A percentile compares a stretch with the other conserved stretches of the same genome.
phyloP scores from a whole-genome alignment of 2,113 vertebrate species.

The Antennarius striatus region DNA sequence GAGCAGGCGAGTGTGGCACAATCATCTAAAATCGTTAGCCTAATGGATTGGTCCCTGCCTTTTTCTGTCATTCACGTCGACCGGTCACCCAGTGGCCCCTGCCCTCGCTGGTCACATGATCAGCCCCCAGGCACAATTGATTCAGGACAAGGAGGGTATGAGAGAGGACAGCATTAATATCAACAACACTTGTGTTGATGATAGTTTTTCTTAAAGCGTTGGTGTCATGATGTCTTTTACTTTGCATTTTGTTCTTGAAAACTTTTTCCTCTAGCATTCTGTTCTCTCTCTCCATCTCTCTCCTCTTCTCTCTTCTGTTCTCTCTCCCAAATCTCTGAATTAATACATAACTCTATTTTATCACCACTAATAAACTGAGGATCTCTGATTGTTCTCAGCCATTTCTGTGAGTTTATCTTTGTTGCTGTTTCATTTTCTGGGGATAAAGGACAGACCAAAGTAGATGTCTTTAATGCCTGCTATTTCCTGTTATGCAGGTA shows the following conservation, averaged over 20 bases:
- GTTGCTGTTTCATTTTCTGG: too few relatives aligned
- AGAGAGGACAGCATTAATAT: neutral
- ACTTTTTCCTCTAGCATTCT: conserved; percentile 10
- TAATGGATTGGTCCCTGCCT: conserved; percentile 55
- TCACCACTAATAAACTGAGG: too few relatives aligned
- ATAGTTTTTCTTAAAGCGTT: neutral
- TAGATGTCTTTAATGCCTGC: too few relatives aligned
- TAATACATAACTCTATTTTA: too few relatives aligned
- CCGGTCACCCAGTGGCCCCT: conserved; percentile 50
- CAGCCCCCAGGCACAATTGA: conserved; percentile 42
- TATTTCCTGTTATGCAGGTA: too few relatives aligned
- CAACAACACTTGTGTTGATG: conserved; percentile 6
- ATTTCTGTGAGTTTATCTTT: too few relatives aligned
- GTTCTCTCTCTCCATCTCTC: neutral
- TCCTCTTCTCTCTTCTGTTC: too few relatives aligned
- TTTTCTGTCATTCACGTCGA: conserved; percentile 27
- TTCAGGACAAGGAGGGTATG: conserved; percentile 18
- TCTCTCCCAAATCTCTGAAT: too few relatives aligned
- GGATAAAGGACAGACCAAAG: too few relatives aligned
- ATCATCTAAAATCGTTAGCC: conserved; percentile 68
- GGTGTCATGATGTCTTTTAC: conserved; percentile 5
- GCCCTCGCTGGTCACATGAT: conserved; percentile 18
- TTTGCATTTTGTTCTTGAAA: neutral
- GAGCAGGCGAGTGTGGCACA: conserved; percentile 24
- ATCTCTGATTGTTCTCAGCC: too few relatives aligned